A percentile compares a stretch with the other conserved stretches of the same genome.
These are phyloP conservation scores for Eucidaris tribuloides DNA, from an alignment of 35 echinoderm and acorn worm genomes.

Conservation along the genomic window DNA sequence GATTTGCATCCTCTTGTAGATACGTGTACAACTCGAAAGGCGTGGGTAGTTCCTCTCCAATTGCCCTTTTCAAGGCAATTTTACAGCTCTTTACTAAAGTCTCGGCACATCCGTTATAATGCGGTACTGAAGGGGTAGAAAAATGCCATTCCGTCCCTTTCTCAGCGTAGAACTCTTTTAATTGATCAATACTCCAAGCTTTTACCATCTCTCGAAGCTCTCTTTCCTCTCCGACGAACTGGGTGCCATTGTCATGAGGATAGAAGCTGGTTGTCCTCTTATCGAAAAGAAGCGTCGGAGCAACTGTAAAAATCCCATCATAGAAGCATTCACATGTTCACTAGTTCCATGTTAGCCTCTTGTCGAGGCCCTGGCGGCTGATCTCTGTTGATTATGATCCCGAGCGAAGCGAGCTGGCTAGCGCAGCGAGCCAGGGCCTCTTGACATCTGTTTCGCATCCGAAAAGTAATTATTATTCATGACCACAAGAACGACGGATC, in stretches of 20 bases:
- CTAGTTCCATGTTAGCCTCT: too few species aligned
- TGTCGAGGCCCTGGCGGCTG: too few species aligned
- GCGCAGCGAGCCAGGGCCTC: neutral
- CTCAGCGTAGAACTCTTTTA: conserved; percentile 52
- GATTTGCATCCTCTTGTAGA: neutral
- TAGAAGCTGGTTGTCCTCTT: neutral
- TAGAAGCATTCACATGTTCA: neutral
- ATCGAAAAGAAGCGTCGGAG: conserved; percentile 30
- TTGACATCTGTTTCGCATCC: conserved; percentile 7
- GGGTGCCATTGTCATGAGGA: conserved; percentile 38
- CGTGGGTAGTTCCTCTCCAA: neutral
- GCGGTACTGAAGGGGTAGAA: neutral
- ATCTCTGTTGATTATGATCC: too few species aligned
- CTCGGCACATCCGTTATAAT: neutral
- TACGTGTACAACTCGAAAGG: neutral
- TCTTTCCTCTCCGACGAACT: conserved; percentile 55
- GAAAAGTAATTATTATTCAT: too few species aligned
- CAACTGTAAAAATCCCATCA: conserved; percentile 45
- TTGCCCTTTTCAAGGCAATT: neutral
- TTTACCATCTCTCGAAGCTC: conserved; percentile 41
- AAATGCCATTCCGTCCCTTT: neutral
- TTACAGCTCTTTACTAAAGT: neutral
- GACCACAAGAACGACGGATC: too few species aligned
- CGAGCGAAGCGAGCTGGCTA: neutral
- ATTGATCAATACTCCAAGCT: conserved; percentile 27